These are phyloP conservation scores for Cantharis rustica DNA, from an alignment of 2,888 invertebrate species.

Conservation along the genomic window DNA sequence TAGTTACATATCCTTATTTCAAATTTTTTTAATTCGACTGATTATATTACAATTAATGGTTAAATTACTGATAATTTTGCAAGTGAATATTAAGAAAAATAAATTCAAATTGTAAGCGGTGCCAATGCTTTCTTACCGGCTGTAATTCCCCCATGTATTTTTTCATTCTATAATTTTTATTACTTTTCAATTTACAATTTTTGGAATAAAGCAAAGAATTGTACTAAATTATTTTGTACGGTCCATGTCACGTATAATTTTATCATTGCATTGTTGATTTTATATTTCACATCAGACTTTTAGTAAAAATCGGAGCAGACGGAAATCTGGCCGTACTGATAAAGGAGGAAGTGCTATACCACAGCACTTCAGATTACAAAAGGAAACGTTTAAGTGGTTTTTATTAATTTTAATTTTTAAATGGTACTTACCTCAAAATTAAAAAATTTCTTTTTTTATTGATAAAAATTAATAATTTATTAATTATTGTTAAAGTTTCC, in stretches of 20 bases:
- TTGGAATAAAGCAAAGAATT: neutral
- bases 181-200: neutral
- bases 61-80: too few relatives aligned
- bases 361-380: constrained; percentile 17
- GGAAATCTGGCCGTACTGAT: constrained; percentile 24
- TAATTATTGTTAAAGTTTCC: too few relatives aligned
- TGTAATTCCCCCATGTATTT: neutral
- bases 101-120: too few relatives aligned
- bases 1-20: too few relatives aligned
- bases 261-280: neutral
- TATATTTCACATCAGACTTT: neutral
- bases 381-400: constrained; percentile 5
- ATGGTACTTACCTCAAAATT: neutral
- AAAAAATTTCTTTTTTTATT: neutral
- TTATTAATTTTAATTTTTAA: neutral
- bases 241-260: neutral
- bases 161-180: neutral
- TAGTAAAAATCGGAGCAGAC: neutral
- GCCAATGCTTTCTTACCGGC: too few relatives aligned
- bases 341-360: constrained; percentile 22
- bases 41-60: too few relatives aligned
- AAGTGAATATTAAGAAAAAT: too few relatives aligned
- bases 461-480: neutral
- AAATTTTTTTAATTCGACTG: too few relatives aligned
- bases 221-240: neutral